These are phyloP conservation scores for Acrocephalus scirpaceus DNA, from an alignment of 2,797 vertebrate genomes.

Conservation along the genomic window DNA sequence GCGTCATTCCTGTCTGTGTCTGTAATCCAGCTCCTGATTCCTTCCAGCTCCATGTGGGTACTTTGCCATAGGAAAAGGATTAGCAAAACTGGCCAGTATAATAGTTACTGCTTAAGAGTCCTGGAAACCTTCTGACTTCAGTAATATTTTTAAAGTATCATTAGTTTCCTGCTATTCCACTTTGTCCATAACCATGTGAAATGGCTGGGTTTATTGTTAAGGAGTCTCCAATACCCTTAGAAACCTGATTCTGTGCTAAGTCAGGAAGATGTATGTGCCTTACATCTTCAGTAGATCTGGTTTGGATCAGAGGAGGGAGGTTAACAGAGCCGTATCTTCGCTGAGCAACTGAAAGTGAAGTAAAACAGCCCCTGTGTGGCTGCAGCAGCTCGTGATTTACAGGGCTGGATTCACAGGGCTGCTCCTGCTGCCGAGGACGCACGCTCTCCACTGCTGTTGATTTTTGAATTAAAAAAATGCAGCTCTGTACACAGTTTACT, in stretches of 20 bases:
- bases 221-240: not conserved
- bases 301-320: constrained; percentile 72
- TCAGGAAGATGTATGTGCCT: constrained; percentile 73
- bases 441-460: constrained; percentile 74
- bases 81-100: not conserved
- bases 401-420: constrained; percentile 60
- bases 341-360: constrained; percentile 65
- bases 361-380: constrained; percentile 58
- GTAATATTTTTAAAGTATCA: not conserved
- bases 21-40: not conserved
- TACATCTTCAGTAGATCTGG: constrained; percentile 75
- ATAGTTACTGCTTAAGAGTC: not conserved
- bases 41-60: not conserved
- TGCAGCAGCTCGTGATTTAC: constrained; percentile 64
- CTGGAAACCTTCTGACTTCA: not conserved
- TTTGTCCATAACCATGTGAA: constrained; percentile 10
- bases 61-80: not conserved
- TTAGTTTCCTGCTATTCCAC: constrained; percentile 13
- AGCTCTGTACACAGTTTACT: constrained; percentile 74
- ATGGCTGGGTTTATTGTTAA: constrained; percentile 47
- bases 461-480: constrained; percentile 83
- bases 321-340: constrained; percentile 69
- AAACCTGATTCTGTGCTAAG: constrained; percentile 57
- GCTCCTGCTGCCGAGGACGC: constrained; percentile 63
- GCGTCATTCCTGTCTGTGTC: not conserved